Percentiles rank a stretch among this genome's conserved stretches.
phyloP scores from a whole-genome alignment of 2,113 vertebrate species.

The Seriola quinqueradiata region DNA sequence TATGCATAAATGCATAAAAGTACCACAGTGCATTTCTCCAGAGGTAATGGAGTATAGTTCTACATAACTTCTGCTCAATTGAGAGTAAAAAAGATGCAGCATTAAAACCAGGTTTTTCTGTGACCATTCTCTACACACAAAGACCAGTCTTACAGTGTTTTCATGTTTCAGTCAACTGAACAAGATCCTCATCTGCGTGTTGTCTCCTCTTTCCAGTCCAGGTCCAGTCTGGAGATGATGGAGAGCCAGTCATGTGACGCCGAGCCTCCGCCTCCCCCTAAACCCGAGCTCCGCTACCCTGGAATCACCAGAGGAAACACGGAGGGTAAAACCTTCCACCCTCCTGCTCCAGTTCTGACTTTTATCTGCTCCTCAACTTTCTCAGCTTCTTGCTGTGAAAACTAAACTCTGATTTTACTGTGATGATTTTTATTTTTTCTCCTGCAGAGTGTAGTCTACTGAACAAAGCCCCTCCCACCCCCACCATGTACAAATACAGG shows the following conservation, averaged over 20 bases:
- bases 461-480: constrained; percentile 93
- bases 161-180: no score
- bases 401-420: background rate
- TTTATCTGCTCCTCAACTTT: background rate
- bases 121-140: no score
- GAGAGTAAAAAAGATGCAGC: no score
- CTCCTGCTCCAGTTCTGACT: background rate
- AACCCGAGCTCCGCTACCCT: constrained; percentile 94
- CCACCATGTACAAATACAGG: constrained; percentile 97
- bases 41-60: no score
- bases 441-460: constrained; percentile 90
- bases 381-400: background rate
- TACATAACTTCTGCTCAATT: no score
- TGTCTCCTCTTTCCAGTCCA: constrained; percentile 84
- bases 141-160: no score
- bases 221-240: constrained; percentile 96
- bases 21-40: no score
- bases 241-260: constrained; percentile 97
- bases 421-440: background rate
- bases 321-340: constrained; percentile 86
- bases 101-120: no score
- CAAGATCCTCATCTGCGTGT: background rate
- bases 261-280: constrained; percentile 95
- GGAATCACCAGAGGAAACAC: constrained; percentile 87
- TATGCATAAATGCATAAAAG: no score